phyloP scores from a whole-genome alignment of 2,888 invertebrate genomes.

The Temnothorax unifasciatus region DNA sequence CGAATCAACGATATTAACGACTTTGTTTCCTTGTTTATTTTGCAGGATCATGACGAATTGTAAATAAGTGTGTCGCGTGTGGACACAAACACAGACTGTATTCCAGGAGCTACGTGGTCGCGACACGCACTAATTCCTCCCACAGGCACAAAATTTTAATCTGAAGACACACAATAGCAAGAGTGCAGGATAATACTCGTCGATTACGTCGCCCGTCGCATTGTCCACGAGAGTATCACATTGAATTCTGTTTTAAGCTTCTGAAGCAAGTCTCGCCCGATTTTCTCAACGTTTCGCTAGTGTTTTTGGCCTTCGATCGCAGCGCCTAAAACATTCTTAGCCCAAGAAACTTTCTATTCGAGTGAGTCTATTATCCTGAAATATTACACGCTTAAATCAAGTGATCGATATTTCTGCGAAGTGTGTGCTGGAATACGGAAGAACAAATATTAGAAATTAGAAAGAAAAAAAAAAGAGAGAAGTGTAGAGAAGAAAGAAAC shows the following conservation, averaged over 20 bases:
- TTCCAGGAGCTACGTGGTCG: constrained; percentile 84
- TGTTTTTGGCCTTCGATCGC: constrained; percentile 28
- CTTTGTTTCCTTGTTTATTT: constrained; percentile 68
- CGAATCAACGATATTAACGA: constrained; percentile 6
- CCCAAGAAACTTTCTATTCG: not conserved
- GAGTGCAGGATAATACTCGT: constrained; percentile 54
- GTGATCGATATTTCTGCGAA: constrained; percentile 43
- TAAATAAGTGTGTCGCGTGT: constrained; percentile 84
- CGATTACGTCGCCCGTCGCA: constrained; percentile 4
- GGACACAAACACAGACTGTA: constrained; percentile 84
- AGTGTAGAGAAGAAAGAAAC: constrained; percentile 35
- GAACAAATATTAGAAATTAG: constrained; percentile 38
- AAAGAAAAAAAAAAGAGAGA: not conserved
- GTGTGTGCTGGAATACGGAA: constrained; percentile 51
- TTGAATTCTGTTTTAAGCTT: constrained; percentile 19
- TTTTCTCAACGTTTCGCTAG: not conserved
- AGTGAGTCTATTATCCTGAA: constrained; percentile 23
- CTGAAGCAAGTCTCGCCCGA: constrained; percentile 10
- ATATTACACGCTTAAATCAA: constrained; percentile 14
- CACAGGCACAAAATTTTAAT: constrained; percentile 67
- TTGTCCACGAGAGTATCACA: not conserved
- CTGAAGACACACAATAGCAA: constrained; percentile 51
- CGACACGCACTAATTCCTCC: constrained; percentile 74
- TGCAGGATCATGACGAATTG: constrained; percentile 88
- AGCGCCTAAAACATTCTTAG: constrained; percentile 46